Evolutionary conservation across 2,888 invertebrate genomes (phyloP).

Genomic region (Neoaliturus tenellus): DNA sequence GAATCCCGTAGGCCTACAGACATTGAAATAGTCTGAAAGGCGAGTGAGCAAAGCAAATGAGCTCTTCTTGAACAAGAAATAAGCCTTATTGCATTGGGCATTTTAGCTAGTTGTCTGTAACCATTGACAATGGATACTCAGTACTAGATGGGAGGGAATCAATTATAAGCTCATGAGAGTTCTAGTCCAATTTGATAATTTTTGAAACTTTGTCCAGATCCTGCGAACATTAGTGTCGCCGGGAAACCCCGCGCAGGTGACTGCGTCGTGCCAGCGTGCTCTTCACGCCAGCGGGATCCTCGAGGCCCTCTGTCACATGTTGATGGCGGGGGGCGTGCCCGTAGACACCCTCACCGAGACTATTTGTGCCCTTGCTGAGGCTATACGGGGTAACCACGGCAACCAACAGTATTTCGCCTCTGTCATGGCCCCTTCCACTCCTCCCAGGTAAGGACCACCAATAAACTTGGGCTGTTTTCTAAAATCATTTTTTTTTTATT

Average conservation of each 20-base stretch:
- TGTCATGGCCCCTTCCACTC: constrained; percentile 94
- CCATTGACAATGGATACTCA: no score
- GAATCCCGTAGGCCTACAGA: no score
- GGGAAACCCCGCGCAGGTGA: constrained; percentile 90
- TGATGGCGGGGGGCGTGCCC: constrained; percentile 98
- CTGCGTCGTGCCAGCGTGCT: constrained; percentile 87
- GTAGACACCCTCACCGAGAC: constrained; percentile 97
- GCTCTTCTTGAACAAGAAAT: no score
- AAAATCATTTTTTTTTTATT: no score
- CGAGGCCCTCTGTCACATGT: constrained; percentile 88
- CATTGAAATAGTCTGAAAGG: no score
- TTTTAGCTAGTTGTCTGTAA: no score
- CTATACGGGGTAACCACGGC: constrained; percentile 90
- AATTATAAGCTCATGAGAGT: neutral
- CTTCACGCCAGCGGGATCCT: constrained; percentile 91
- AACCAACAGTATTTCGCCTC: constrained; percentile 96
- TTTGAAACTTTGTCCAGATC: constrained; percentile 66
- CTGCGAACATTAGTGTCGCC: constrained; percentile 95
- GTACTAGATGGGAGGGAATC: neutral
- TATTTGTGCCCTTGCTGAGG: constrained; percentile 96
- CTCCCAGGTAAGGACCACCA: constrained; percentile 81
- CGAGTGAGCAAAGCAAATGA: no score
- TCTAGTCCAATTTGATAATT: neutral
- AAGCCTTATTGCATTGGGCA: no score
- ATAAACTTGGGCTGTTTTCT: no score